Percentiles rank a stretch among this genome's conserved stretches.
Conservation (phyloP, 1,140 invertebrate species). For the Caenorhabditis briggsae region DNA sequence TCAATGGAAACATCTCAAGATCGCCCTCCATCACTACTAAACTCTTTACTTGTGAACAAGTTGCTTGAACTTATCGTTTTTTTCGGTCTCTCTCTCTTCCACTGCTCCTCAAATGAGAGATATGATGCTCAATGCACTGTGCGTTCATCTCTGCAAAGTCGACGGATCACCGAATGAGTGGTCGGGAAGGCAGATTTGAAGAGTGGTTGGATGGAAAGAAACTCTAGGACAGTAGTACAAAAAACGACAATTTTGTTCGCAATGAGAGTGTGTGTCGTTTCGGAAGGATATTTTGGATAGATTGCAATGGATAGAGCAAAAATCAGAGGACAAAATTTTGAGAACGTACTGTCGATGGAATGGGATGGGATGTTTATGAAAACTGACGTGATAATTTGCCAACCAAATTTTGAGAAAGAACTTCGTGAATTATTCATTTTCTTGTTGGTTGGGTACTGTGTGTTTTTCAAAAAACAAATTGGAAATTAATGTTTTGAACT, state of each 20-base stretch:
- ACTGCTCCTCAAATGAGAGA: background rate
- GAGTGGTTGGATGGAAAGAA: background rate
- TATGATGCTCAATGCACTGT: constrained; percentile 48
- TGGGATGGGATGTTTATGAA: background rate
- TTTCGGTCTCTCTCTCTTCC: background rate
- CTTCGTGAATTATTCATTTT: background rate
- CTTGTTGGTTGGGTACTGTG: too few relatives aligned
- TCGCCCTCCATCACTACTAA: background rate
- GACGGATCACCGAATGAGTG: constrained; percentile 43
- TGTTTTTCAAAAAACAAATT: too few relatives aligned
- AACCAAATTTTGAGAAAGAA: background rate
- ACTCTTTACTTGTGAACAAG: constrained; percentile 55
- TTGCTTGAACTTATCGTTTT: constrained; percentile 41
- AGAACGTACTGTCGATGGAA: too few relatives aligned
- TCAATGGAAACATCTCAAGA: constrained; percentile 49
- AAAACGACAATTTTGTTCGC: constrained; percentile 49
- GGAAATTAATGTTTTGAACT: too few relatives aligned
- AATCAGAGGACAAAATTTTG: background rate
- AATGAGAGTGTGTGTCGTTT: constrained; percentile 24
- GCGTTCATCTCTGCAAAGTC: constrained; percentile 52
- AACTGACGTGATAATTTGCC: background rate
- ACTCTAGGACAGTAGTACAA: constrained; percentile 50
- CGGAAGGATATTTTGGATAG: background rate
- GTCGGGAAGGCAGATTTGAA: constrained; percentile 15
- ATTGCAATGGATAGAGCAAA: constrained; percentile 7